These are phyloP conservation scores for Hippoglossus hippoglossus DNA, from an alignment of 2,797 vertebrate species.

Conservation along the genomic window DNA sequence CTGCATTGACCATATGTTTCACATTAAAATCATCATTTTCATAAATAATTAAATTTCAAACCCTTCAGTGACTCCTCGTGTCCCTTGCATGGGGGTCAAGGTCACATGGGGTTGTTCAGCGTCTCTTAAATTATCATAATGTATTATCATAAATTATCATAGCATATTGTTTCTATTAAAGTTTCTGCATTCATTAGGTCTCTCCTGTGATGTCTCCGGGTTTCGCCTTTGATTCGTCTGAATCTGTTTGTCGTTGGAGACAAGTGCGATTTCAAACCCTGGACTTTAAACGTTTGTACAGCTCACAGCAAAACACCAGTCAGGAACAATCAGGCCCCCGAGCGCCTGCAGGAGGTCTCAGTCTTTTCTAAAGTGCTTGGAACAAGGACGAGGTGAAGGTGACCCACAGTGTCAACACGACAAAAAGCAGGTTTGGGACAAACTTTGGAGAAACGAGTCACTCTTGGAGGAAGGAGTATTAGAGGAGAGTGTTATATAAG, in stretches of 20 bases:
- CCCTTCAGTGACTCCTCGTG: background rate
- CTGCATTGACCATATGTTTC: background rate
- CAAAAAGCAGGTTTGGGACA: conserved; percentile 11
- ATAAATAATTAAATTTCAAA: background rate
- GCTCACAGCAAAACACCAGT: background rate
- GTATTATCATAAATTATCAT: background rate
- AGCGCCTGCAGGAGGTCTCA: background rate
- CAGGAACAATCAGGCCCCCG: background rate
- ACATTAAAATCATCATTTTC: background rate
- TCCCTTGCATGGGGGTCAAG: background rate
- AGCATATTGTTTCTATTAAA: background rate
- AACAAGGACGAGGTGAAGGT: conserved; percentile 25
- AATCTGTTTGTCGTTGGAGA: no score
- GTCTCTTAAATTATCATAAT: background rate
- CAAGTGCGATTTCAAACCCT: no score
- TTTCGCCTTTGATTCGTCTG: background rate
- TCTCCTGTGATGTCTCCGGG: background rate
- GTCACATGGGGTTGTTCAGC: background rate
- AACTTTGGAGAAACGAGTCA: conserved; percentile 26
- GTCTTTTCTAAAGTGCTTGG: conserved; percentile 2
- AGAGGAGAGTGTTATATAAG: conserved; percentile 52
- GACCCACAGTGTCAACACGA: conserved; percentile 14
- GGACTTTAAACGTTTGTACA: background rate
- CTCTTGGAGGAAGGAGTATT: conserved; percentile 8
- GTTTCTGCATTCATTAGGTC: background rate